Conservation (phyloP, 2,113 vertebrate species). For the Salvelinus alpinus region DNA sequence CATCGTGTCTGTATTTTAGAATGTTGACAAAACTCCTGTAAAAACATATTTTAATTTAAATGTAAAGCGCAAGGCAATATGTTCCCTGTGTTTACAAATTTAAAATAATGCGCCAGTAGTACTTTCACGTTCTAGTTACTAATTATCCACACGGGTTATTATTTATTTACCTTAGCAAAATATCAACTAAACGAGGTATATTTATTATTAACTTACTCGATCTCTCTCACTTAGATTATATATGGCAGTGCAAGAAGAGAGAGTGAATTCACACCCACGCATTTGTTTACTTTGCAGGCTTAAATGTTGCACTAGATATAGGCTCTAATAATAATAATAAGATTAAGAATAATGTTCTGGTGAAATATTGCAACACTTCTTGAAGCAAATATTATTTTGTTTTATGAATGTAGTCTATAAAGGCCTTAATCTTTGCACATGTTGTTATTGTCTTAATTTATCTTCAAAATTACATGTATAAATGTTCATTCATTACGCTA, state of each 20-base stretch:
- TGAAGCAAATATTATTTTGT: neutral
- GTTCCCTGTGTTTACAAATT: conserved; percentile 61
- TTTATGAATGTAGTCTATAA: neutral
- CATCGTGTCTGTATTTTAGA: neutral
- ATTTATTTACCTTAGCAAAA: conserved; percentile 71
- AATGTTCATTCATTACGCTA: neutral
- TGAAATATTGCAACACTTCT: neutral
- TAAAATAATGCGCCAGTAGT: conserved; percentile 64
- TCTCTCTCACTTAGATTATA: conserved; percentile 35
- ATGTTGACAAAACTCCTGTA: neutral
- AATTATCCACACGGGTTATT: conserved; percentile 74
- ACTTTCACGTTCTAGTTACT: conserved; percentile 73
- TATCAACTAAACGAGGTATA: conserved; percentile 66
- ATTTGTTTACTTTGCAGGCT: neutral
- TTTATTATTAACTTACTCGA: conserved; percentile 73
- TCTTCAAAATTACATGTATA: neutral
- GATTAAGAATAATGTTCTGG: neutral
- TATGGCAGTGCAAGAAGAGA: conserved; percentile 7
- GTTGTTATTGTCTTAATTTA: neutral
- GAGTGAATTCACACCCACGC: conserved; percentile 10
- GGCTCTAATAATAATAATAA: neutral
- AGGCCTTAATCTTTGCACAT: neutral
- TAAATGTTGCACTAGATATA: conserved; percentile 2
- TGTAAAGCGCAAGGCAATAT: neutral
- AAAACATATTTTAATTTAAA: neutral